phyloP scores from a whole-genome alignment of 2,797 vertebrate genomes.

The Aeoliscus strigatus region DNA sequence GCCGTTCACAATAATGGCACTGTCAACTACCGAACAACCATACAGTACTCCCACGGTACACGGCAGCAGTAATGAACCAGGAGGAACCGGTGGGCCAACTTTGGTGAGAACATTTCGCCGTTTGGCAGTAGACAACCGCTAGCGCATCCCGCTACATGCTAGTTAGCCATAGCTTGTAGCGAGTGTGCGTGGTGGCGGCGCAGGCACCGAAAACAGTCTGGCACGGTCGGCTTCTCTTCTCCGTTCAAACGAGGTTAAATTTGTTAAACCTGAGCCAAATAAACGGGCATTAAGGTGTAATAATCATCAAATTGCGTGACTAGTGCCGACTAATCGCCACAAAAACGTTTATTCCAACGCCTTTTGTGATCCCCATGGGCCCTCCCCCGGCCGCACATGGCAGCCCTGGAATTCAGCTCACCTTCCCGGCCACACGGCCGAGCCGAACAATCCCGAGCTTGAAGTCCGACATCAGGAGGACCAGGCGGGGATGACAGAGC shows the following conservation, averaged over 20 bases:
- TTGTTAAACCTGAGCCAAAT: not conserved
- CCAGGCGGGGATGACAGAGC: slow-evolving; percentile 35
- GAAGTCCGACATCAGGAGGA: slow-evolving; percentile 91
- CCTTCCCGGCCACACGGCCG: slow-evolving; percentile 98
- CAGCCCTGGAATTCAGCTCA: slow-evolving; percentile 76
- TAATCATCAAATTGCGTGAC: not conserved
- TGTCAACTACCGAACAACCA: not conserved
- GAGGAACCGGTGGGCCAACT: not conserved
- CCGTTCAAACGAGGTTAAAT: slow-evolving; percentile 34
- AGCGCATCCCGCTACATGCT: slow-evolving; percentile 35
- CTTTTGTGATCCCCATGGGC: slow-evolving; percentile 58
- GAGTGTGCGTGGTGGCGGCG: slow-evolving; percentile 33
- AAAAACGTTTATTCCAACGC: slow-evolving; percentile 17
- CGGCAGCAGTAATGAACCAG: not conserved
- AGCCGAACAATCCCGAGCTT: slow-evolving; percentile 96
- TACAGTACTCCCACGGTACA: fast-evolving
- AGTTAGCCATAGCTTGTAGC: slow-evolving; percentile 57
- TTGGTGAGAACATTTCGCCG: not conserved
- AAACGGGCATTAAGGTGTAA: not conserved
- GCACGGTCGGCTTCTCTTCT: slow-evolving; percentile 52
- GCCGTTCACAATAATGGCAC: not conserved
- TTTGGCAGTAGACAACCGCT: slow-evolving; percentile 11
- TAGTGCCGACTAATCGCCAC: not conserved
- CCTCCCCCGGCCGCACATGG: slow-evolving; percentile 79
- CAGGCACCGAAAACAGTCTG: slow-evolving; percentile 34